Conservation (phyloP, 2,888 invertebrate species). For the Meliscaeva auricollis region DNA sequence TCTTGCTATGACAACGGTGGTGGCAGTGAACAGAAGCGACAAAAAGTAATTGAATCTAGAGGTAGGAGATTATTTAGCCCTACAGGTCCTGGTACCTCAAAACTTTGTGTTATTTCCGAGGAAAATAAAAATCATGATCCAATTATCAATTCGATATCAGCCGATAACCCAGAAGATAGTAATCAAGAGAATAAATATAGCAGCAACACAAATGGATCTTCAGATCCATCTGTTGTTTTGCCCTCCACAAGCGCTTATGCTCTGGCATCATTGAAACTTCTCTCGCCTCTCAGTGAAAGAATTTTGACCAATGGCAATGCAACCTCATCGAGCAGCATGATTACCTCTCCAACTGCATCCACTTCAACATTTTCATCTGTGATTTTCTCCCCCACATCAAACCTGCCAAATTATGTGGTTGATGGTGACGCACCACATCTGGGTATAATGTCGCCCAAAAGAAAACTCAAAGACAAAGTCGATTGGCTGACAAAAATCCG, state of each 20-base stretch:
- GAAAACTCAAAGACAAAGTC: slow-evolving; percentile 86
- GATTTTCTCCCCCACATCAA: slow-evolving; percentile 87
- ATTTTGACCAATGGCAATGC: slow-evolving; percentile 76
- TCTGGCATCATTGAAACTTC: slow-evolving; percentile 55
- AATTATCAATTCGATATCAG: slow-evolving; percentile 28
- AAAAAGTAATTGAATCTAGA: slow-evolving; percentile 81
- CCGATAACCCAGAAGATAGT: slow-evolving; percentile 77
- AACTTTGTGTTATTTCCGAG: slow-evolving; percentile 55
- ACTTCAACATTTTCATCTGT: slow-evolving; percentile 76
- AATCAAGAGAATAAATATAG: slow-evolving; percentile 79
- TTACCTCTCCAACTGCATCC: slow-evolving; percentile 78
- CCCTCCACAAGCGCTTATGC: slow-evolving; percentile 63
- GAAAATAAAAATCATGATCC: not conserved
- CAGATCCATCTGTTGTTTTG: not conserved
- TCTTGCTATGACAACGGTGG: slow-evolving; percentile 75
- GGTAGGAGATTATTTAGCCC: slow-evolving; percentile 85
- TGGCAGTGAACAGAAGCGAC: slow-evolving; percentile 82
- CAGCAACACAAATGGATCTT: slow-evolving; percentile 13
- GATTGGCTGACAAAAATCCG: slow-evolving; percentile 90
- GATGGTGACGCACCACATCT: slow-evolving; percentile 92
- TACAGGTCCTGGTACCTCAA: slow-evolving; percentile 74
- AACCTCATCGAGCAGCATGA: slow-evolving; percentile 62
- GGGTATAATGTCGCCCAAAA: slow-evolving; percentile 88
- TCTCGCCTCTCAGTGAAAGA: slow-evolving; percentile 80
- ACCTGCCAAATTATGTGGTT: slow-evolving; percentile 91